These are phyloP conservation scores for Acipenser ruthenus DNA, from an alignment of 2,797 vertebrate genomes.

Conservation along the genomic window DNA sequence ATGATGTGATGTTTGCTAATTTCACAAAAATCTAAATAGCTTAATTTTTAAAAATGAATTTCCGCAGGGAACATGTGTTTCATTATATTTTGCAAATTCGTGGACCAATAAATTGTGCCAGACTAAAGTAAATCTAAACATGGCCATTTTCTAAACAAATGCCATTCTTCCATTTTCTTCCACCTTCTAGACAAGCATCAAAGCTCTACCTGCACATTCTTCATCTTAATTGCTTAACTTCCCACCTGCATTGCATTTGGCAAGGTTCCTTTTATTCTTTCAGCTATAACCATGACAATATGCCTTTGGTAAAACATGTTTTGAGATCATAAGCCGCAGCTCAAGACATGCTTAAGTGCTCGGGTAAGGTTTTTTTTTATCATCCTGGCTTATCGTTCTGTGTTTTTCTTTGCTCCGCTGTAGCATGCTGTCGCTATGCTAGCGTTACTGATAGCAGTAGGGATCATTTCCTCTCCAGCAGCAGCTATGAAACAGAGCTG, in stretches of 20 bases:
- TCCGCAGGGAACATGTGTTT: too few species aligned
- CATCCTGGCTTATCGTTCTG: neutral
- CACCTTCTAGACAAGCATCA: too few species aligned
- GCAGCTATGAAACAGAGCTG: neutral
- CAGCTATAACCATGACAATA: neutral
- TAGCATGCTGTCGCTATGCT: neutral
- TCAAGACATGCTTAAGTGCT: neutral
- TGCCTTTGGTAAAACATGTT: neutral
- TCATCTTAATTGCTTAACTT: too few species aligned
- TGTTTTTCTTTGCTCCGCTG: neutral
- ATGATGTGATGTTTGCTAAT: neutral
- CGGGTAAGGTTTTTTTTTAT: neutral
- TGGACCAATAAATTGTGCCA: too few species aligned
- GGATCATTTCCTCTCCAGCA: slow-evolving; percentile 1
- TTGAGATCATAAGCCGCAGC: neutral
- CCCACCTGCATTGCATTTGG: too few species aligned
- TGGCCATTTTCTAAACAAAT: too few species aligned
- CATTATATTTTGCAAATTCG: too few species aligned
- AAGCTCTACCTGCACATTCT: too few species aligned
- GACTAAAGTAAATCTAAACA: too few species aligned
- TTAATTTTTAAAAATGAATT: too few species aligned
- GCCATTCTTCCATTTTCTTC: too few species aligned
- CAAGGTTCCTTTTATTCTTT: neutral
- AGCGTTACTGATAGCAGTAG: neutral
- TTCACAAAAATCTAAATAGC: neutral